A percentile compares a stretch with the other conserved stretches of the same genome.
Conservation (phyloP, 1,140 invertebrate genomes). For the Philopotamus ludificatus region DNA sequence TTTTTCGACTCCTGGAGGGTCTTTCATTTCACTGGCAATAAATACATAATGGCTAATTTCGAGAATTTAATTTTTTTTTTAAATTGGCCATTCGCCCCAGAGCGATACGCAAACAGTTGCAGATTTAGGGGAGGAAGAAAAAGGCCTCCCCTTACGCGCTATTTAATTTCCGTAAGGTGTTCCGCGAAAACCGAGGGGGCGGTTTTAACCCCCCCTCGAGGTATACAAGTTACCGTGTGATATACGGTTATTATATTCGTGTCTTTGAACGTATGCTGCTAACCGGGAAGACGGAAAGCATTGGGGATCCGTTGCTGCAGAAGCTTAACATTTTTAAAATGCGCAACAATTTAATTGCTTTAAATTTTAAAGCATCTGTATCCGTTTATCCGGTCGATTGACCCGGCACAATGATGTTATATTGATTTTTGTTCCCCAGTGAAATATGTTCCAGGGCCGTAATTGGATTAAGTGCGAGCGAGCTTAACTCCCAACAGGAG, state of each 20-base stretch:
- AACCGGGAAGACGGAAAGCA: no score
- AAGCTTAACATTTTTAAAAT: no score
- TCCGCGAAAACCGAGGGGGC: neutral
- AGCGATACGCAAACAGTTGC: neutral
- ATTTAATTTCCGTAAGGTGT: conserved; percentile 16
- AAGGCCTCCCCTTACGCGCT: conserved; percentile 10
- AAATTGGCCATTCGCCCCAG: conserved; percentile 10
- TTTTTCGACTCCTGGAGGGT: no score
- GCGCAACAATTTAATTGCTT: no score
- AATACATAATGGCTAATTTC: no score
- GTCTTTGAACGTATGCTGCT: conserved; percentile 6
- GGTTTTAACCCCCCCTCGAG: neutral
- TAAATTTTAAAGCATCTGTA: neutral
- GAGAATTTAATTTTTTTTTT: no score
- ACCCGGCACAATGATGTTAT: conserved; percentile 2
- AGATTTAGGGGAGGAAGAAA: neutral
- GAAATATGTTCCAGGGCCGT: conserved; percentile 18
- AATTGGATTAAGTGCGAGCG: conserved; percentile 20
- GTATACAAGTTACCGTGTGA: conserved; percentile 1
- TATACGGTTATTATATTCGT: conserved; percentile 16
- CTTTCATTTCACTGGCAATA: no score
- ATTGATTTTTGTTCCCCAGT: conserved; percentile 18
- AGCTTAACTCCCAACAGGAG: conserved; percentile 15
- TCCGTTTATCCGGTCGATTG: neutral
- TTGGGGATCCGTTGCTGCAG: no score